Evolutionary conservation across 2,888 invertebrate genomes (phyloP).

Genomic region (Meandrusa payeni): DNA sequence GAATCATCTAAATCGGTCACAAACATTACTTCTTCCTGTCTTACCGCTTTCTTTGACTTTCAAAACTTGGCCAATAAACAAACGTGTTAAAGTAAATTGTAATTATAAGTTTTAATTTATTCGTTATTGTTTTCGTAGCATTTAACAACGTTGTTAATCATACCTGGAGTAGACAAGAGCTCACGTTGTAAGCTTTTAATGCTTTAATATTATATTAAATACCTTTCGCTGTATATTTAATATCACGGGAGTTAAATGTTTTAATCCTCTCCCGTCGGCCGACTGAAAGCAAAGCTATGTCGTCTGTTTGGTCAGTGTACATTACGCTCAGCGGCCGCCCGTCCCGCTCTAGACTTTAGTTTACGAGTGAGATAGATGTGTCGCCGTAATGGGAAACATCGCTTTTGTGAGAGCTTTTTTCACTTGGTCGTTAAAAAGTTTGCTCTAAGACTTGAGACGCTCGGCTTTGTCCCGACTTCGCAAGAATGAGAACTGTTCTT

Average conservation of each 20-base stretch:
- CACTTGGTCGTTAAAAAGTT: constrained; percentile 44
- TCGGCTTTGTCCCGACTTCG: constrained; percentile 27
- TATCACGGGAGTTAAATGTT: constrained; percentile 27
- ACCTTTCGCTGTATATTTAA: constrained; percentile 26
- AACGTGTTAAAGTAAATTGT: background rate
- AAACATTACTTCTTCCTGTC: too few relatives aligned
- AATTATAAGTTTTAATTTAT: too few relatives aligned
- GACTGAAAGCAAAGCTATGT: constrained; percentile 56
- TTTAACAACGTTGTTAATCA: background rate
- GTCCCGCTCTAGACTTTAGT: constrained; percentile 29
- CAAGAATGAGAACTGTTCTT: constrained; percentile 13
- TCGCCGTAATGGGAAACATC: constrained; percentile 25
- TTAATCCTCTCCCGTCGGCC: constrained; percentile 37
- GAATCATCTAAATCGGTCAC: too few relatives aligned
- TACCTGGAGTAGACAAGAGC: background rate
- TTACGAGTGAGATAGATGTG: constrained; percentile 24
- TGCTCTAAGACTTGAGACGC: constrained; percentile 34
- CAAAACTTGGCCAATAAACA: too few relatives aligned
- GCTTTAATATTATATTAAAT: constrained; percentile 17
- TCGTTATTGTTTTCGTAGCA: too few relatives aligned
- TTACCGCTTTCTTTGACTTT: too few relatives aligned
- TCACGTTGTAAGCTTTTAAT: constrained; percentile 17
- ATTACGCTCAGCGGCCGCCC: constrained; percentile 32
- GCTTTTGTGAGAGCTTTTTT: constrained; percentile 30
- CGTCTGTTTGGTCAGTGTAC: constrained; percentile 45